phyloP scores from a whole-genome alignment of 2,113 vertebrate species.

The Ramphastos sulfuratus region DNA sequence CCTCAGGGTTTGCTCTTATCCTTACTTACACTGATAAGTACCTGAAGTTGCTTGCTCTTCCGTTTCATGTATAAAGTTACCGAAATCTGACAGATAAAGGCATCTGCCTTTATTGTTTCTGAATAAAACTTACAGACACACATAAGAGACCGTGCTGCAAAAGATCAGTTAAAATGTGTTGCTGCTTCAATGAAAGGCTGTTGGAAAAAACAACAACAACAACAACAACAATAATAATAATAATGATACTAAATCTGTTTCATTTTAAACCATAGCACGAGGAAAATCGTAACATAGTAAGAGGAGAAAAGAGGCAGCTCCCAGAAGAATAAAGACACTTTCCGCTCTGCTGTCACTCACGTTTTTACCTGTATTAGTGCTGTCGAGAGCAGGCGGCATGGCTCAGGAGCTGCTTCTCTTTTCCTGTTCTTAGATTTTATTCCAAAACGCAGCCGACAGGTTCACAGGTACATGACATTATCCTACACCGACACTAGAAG shows the following conservation, averaged over 20 bases:
- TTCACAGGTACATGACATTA: background rate
- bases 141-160: background rate
- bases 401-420: background rate
- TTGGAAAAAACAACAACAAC: background rate
- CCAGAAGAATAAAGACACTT: background rate
- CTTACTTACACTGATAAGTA: slow-evolving; percentile 25
- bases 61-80: slow-evolving; percentile 59
- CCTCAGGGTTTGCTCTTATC: slow-evolving; percentile 16
- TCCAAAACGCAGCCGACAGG: background rate
- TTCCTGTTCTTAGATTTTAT: background rate
- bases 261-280: background rate
- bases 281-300: background rate
- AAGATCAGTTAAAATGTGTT: slow-evolving; percentile 27
- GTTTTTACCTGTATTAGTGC: background rate
- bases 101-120: background rate
- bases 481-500: background rate
- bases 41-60: slow-evolving; percentile 31
- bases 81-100: slow-evolving; percentile 40
- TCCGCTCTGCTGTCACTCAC: background rate
- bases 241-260: background rate
- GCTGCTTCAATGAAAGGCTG: background rate
- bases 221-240: too few relatives aligned
- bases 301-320: background rate
- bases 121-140: background rate
- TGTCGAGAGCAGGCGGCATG: background rate